Evolutionary conservation across 2,113 vertebrate genomes (phyloP), one percentile per base, ranked within the genome.

Genomic region (Tetrao urogallus): DNA sequence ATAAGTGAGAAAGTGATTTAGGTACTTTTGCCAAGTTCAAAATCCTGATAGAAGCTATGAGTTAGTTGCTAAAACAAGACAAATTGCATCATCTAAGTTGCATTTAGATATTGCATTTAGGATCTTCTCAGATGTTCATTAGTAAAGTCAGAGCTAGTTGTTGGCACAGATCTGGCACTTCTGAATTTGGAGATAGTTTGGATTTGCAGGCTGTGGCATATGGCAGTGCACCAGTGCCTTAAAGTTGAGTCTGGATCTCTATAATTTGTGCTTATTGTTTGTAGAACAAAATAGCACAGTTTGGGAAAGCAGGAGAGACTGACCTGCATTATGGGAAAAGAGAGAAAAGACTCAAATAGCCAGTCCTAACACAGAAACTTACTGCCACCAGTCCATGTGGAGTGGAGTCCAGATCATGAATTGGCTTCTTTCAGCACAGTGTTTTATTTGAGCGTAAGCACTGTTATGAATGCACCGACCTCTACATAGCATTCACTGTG

Each of bases 1-100:
- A 2, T n/a, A 81, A 78, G 8, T 15, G 42, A 79, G 32, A 85
- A 91, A 82, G 50, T 36, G 8, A 84, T 73, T 84, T 86, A 84
- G 13, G 8, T 60, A 9, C 25, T 4, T 45, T 74, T 87, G n/a
- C 34, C 38, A 88, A 73, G 24, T 66, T 86, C 36, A 73, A 65
- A 94, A 74, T 80, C 54, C 30, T 36, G 6, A 7, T 56, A 45
- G 8, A 77, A 88, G 27, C 9, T 13, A 34, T 30, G 17, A 81
- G 7, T 30, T 40, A 56, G 8, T 4, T 27, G 22, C 7, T 40
- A 22, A 40, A 48, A 24, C 3, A 18, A 10, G 21, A 82, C n/a
- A 82, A 73, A 66, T 24, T 86, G 36, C 52, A 79, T 30, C 19
- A 32, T 76, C 85, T 64, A 45, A 2, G 34, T 12, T 86, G 20